Evolutionary conservation across 2,888 invertebrate genomes (phyloP), one percentile per base, ranked within the genome.

Genomic region (Protodeltote pygarga): DNA sequence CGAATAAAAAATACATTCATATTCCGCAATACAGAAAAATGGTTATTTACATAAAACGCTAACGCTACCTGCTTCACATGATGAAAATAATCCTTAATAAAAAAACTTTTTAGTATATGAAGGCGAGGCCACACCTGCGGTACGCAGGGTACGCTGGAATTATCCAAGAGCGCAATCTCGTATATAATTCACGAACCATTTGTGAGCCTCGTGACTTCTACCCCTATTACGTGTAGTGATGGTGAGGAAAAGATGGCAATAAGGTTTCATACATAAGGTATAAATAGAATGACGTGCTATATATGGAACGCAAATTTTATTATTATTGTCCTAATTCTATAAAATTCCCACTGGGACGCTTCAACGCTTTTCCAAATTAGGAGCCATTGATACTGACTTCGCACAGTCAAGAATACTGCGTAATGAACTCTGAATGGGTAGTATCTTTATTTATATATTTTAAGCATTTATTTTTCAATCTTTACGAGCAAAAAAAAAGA

Each of bases 101-200:
- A 68, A 61, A 54, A 49, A 19, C 34, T 55, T 47, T 67, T 61
- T 53, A 48, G 44, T 51, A 57, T 54, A 62, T 64, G 69, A 62
- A 66, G 65, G 50, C 49, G 57, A 35, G 42, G 54, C 46, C 59
- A 59, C 74, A 74, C 70, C 76, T 75, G 73, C 60, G 69, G 58
- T 50, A 40, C 35, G 52, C 29, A 16, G 32, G 50, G 47, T 35
- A 50, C 40, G 41, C 52, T 49, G 50, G 47, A 65, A 66, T 75
- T 70, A 75, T 71, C 67, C 67, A 60, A 37, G 65, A 59, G 65
- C 65, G 65, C 71, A 72, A 75, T 75, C 77, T 82, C 72, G 55
- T 84, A 73, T 79, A 82, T 83, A 79, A 84, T 85, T 83, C 81
- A 84, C 77, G 75, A 70, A 52, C 76, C 83, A 85, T 85, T 83